Evolutionary conservation across 2,797 vertebrate genomes (phyloP), one percentile per base, ranked within the genome.

Genomic region (Scarus forsteni): DNA sequence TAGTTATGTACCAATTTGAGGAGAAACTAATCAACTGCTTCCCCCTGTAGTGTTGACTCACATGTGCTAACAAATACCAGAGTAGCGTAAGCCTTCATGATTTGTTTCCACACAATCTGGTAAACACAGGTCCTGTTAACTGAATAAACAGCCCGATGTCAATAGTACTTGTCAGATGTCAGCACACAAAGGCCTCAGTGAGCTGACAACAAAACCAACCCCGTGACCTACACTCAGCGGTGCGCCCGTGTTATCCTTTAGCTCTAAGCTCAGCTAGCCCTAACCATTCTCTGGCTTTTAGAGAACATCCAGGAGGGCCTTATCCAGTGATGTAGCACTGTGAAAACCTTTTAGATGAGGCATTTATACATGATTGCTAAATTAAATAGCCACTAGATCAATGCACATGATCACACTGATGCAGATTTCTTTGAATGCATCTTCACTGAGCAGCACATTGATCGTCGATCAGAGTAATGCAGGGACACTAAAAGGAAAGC

Each of bases 91-190:
- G n/a, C 52, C 40, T 15, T 36, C 35, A 56, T n/a, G 51, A 8
- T 16, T 27, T 75, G 35, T 61, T 36, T 39, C 34, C 3, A 3
- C 18, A 43, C n/a, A 57, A 16, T 10, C 6, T 62, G n/a, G 3
- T 39, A n/a, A 8, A 3, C 27, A 58, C 15, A 15, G 3, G 27
- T 49, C 46, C 35, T 66, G 8, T 16, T 35, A 14, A 36, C 10
- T 53, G 34, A 27, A 60, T 43, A 53, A 10, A 45, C 36, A 0
- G 14, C 40, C 46, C 5, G 64, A 1, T 6, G 3, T 53, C 16
- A 12, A 42, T 74, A 58, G 40, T 16, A 56, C 15, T 44, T 12
- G 15, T 55, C 57, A 63, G 39, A 18, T 56, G 57, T 57, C 38
- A 45, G 42, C 36, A 56, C 34, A 48, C 38, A 62, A 63, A 51